phyloP scores from a whole-genome alignment of 2,888 invertebrate species.

The Cantharis rufa region DNA sequence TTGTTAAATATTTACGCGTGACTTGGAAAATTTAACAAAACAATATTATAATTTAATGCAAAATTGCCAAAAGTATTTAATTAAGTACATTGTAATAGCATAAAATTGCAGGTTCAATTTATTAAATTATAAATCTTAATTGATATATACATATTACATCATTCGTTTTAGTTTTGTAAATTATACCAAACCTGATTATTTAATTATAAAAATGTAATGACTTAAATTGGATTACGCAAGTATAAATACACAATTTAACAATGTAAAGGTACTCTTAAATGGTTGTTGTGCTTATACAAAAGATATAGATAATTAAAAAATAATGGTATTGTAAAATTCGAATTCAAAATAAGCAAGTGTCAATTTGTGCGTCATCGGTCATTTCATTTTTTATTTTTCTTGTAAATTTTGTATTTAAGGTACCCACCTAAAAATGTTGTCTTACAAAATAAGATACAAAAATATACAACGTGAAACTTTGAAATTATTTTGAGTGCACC shows the following conservation, averaged over 20 bases:
- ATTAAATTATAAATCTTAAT: not conserved
- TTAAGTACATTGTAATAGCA: not conserved
- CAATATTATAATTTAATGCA: not conserved
- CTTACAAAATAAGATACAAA: not conserved
- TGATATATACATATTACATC: not conserved
- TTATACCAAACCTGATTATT: not conserved
- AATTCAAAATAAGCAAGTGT: not conserved
- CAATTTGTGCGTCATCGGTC: not conserved
- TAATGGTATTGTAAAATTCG: not conserved
- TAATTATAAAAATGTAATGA: not conserved
- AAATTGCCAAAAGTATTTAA: not conserved
- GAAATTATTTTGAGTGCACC: not conserved
- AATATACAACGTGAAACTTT: not conserved
- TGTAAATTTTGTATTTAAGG: not conserved
- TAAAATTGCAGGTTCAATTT: not conserved
- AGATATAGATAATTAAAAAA: not conserved
- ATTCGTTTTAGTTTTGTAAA: not conserved
- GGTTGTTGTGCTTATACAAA: not conserved
- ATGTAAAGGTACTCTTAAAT: not conserved
- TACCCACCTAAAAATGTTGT: not conserved
- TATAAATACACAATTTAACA: not conserved
- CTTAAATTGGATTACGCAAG: not conserved
- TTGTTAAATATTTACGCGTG: not conserved
- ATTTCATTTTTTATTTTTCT: not conserved
- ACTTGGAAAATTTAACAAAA: not conserved